phyloP scores from a whole-genome alignment of 2,888 invertebrate species.

The Craniophora ligustri region DNA sequence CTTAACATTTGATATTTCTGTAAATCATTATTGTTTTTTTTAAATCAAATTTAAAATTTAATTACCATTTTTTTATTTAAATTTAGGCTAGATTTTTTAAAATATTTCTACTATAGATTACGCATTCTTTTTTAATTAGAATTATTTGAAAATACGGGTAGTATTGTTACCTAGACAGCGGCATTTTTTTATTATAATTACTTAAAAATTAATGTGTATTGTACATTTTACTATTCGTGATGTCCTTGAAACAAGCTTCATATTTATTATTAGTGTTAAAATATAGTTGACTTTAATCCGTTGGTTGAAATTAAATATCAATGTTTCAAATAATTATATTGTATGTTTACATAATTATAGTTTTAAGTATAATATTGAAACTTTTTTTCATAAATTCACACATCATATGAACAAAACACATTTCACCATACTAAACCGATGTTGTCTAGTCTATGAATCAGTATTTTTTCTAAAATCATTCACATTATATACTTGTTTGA shows the following conservation, averaged over 20 bases:
- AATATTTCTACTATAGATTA: slow-evolving; percentile 51
- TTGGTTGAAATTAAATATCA: slow-evolving; percentile 56
- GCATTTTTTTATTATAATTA: slow-evolving; percentile 53
- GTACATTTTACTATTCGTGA: slow-evolving; percentile 70
- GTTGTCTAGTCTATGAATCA: slow-evolving; percentile 69
- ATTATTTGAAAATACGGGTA: slow-evolving; percentile 71
- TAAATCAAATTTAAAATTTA: slow-evolving; percentile 28
- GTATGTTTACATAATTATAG: slow-evolving; percentile 56
- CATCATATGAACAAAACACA: slow-evolving; percentile 48
- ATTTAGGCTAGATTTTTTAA: slow-evolving; percentile 48
- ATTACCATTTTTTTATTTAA: slow-evolving; percentile 41
- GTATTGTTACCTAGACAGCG: slow-evolving; percentile 63
- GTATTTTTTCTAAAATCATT: slow-evolving; percentile 64
- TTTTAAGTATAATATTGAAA: slow-evolving; percentile 51
- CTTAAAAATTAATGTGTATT: slow-evolving; percentile 59
- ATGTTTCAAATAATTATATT: slow-evolving; percentile 60
- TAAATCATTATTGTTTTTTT: slow-evolving; percentile 29
- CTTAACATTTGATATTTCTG: slow-evolving; percentile 13
- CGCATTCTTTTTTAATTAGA: slow-evolving; percentile 57
- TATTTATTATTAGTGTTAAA: slow-evolving; percentile 70
- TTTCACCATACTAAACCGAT: slow-evolving; percentile 62
- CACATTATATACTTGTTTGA: slow-evolving; percentile 56
- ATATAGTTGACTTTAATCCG: slow-evolving; percentile 61
- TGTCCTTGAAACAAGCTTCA: slow-evolving; percentile 71
- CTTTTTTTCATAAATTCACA: slow-evolving; percentile 54